phyloP scores from a whole-genome alignment of 1,140 invertebrate species.

The Drosophila bifasciata region DNA sequence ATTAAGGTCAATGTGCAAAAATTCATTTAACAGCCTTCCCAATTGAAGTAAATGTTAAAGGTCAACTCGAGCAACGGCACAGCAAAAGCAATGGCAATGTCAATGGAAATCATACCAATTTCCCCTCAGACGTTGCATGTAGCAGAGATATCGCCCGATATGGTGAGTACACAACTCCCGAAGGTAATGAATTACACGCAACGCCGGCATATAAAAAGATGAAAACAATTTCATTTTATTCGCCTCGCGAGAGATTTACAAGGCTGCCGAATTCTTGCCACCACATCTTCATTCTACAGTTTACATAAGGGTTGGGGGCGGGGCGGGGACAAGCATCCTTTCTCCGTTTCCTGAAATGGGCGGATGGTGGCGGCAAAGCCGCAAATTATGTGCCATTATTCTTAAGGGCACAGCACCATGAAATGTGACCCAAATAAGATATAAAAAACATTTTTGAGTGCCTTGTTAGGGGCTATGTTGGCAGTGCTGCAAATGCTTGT shows the following conservation, averaged over 20 bases:
- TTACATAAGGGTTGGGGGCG: too few species aligned
- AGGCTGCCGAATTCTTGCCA: conserved; percentile 25
- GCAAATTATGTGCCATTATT: conserved; percentile 81
- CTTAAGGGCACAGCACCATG: conserved; percentile 75
- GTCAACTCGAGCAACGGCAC: conserved; percentile 24
- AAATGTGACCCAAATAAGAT: conserved; percentile 82
- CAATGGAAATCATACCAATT: conserved; percentile 51
- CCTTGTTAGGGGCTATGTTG: conserved; percentile 67
- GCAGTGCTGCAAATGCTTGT: conserved; percentile 44
- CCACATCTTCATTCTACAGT: conserved; percentile 21
- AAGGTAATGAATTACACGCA: conserved; percentile 68
- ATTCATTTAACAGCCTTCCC: conserved; percentile 51
- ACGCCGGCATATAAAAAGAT: conserved; percentile 64
- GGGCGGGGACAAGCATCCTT: not conserved
- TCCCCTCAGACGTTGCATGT: conserved; percentile 15
- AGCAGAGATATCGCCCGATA: conserved; percentile 45
- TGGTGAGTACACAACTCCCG: conserved; percentile 55
- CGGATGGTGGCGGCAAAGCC: conserved; percentile 62
- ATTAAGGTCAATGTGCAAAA: conserved; percentile 63
- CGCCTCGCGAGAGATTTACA: conserved; percentile 74
- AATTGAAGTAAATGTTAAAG: conserved; percentile 60
- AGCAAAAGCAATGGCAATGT: not conserved
- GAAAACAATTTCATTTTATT: conserved; percentile 81
- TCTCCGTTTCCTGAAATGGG: conserved; percentile 21
- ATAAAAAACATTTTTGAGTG: conserved; percentile 76